Evolutionary conservation across 2,888 invertebrate genomes (phyloP).

Genomic region (Flabesymbios commensalis): DNA sequence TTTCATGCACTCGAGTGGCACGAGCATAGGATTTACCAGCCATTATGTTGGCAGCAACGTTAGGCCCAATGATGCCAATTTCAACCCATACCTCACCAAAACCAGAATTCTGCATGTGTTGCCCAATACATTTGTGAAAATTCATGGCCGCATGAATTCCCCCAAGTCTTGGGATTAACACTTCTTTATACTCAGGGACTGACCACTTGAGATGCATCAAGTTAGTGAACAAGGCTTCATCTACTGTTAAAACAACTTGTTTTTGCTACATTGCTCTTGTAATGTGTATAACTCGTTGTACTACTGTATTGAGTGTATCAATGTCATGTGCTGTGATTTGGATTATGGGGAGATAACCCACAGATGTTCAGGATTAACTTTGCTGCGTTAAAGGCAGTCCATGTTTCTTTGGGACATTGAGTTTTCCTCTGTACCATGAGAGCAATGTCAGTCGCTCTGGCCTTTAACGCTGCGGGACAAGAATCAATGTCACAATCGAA

Average conservation of each 20-base stretch:
- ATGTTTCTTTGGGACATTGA: neutral
- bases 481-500: neutral
- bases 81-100: constrained; percentile 20
- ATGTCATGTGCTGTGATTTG: neutral
- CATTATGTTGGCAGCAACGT: constrained; percentile 12
- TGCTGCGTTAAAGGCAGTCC: neutral
- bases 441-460: constrained; percentile 1
- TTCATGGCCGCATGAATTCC: constrained; percentile 19
- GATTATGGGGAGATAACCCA: constrained; percentile 1
- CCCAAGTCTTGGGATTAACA: constrained; percentile 12
- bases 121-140: constrained; percentile 16
- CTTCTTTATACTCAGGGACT: constrained; percentile 1
- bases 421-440: neutral
- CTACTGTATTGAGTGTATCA: constrained; percentile 1
- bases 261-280: neutral
- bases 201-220: constrained; percentile 14
- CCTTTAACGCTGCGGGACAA: neutral
- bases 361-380: too few species aligned
- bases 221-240: constrained; percentile 11
- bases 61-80: constrained; percentile 11
- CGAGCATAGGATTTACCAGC: constrained; percentile 16
- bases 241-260: constrained; percentile 1
- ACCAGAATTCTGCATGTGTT: constrained; percentile 17
- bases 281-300: neutral
- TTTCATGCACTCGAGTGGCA: constrained; percentile 16